Percentiles rank a stretch among this genome's conserved stretches.
Conservation (phyloP, 2,888 invertebrate genomes). For the Rhamnusium bicolor region DNA sequence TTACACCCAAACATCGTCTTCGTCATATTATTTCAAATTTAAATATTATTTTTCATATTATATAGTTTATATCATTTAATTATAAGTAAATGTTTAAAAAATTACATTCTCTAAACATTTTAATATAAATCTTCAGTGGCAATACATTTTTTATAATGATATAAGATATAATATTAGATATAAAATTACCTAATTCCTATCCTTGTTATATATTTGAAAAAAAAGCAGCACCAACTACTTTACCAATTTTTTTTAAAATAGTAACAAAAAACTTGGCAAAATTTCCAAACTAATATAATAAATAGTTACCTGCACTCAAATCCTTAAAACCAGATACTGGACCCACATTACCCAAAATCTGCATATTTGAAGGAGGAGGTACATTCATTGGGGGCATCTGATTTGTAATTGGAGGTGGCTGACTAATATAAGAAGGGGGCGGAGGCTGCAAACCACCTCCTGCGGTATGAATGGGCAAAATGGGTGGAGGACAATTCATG, state of each 20-base stretch:
- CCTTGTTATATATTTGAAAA: not conserved
- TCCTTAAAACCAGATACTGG: constrained; percentile 57
- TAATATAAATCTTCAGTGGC: no score
- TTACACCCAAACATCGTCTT: no score
- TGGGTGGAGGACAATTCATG: constrained; percentile 53
- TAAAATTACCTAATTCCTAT: not conserved
- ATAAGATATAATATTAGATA: no score
- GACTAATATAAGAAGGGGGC: constrained; percentile 64
- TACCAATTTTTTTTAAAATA: not conserved
- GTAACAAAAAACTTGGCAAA: not conserved
- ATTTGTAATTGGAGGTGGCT: constrained; percentile 64
- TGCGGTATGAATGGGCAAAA: constrained; percentile 37
- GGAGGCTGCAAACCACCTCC: constrained; percentile 53
- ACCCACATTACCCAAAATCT: constrained; percentile 44
- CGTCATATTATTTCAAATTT: no score
- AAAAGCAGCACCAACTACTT: not conserved
- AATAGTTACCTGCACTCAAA: constrained; percentile 66
- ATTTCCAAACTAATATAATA: not conserved
- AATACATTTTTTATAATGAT: no score
- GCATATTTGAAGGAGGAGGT: constrained; percentile 69
- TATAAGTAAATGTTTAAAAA: no score
- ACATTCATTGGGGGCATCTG: constrained; percentile 70
- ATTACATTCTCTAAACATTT: no score
- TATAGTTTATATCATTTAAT: no score
- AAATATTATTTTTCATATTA: no score